Evolutionary conservation across 2,888 invertebrate genomes (phyloP).

Genomic region (Plebejus anna): DNA sequence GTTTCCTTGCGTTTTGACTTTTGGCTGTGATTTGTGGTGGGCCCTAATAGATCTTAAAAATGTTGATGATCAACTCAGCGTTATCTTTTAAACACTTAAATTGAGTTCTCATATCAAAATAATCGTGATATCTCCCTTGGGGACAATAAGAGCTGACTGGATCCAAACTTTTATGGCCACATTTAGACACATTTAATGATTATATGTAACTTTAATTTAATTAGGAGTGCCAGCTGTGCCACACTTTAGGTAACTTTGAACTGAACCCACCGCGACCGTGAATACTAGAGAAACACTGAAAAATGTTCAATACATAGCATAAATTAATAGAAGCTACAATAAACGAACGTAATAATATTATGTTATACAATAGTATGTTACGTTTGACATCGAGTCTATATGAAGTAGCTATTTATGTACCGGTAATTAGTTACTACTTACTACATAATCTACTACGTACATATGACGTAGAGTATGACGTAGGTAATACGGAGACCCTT

Average conservation of each 20-base stretch:
- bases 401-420: not conserved
- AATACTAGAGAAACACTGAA: no score
- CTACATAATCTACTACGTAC: not conserved
- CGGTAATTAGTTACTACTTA: not conserved
- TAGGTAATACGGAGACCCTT: not conserved
- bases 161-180: no score
- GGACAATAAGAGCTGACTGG: no score
- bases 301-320: not conserved
- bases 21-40: not conserved
- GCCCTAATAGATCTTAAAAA: not conserved
- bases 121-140: no score
- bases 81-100: no score
- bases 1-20: not conserved
- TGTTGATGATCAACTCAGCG: not conserved
- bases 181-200: no score
- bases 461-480: not conserved
- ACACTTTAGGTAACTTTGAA: no score
- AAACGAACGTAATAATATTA: not conserved
- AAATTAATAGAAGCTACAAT: not conserved
- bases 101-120: no score
- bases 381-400: slow-evolving; percentile 7
- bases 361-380: not conserved
- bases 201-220: no score
- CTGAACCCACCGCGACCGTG: no score
- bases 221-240: no score